These are phyloP conservation scores for Corynorhinus townsendii DNA, from an alignment of 2,113 vertebrate genomes.

Conservation along the genomic window DNA sequence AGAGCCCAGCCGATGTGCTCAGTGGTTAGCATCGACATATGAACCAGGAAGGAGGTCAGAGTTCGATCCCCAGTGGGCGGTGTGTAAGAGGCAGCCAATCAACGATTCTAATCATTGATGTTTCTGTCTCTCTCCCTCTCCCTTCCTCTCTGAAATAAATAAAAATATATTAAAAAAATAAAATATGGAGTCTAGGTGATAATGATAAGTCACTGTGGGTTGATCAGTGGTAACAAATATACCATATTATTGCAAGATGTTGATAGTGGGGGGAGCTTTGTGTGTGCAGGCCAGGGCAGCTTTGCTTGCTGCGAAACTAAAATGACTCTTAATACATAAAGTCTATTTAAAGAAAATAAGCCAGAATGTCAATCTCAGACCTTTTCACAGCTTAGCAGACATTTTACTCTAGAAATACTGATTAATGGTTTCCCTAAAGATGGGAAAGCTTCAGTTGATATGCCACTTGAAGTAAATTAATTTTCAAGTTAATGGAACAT, in stretches of 20 bases:
- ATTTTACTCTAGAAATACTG: not conserved
- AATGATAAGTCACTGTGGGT: not conserved
- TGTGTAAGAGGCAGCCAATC: not conserved
- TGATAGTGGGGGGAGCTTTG: not conserved
- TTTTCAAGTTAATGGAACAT: not conserved
- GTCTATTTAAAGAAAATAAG: not conserved
- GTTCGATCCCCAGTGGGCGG: not conserved
- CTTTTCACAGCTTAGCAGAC: not conserved
- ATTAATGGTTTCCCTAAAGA: not conserved
- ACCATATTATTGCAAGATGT: not conserved
- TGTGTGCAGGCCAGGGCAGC: not conserved
- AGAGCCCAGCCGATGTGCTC: not conserved
- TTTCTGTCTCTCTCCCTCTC: not conserved
- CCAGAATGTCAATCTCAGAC: not conserved
- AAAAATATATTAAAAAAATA: not conserved
- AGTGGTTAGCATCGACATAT: not conserved
- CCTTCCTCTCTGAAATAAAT: not conserved
- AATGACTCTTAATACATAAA: not conserved
- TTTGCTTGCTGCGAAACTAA: not conserved
- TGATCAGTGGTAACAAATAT: not conserved
- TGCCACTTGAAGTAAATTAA: not conserved
- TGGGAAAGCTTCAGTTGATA: not conserved
- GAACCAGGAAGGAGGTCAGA: not conserved
- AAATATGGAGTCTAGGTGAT: not conserved
- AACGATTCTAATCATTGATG: not conserved